A percentile compares a stretch with the other conserved stretches of the same genome.
phyloP scores from a whole-genome alignment of 2,888 invertebrate genomes.

The Melanostoma scalare region DNA sequence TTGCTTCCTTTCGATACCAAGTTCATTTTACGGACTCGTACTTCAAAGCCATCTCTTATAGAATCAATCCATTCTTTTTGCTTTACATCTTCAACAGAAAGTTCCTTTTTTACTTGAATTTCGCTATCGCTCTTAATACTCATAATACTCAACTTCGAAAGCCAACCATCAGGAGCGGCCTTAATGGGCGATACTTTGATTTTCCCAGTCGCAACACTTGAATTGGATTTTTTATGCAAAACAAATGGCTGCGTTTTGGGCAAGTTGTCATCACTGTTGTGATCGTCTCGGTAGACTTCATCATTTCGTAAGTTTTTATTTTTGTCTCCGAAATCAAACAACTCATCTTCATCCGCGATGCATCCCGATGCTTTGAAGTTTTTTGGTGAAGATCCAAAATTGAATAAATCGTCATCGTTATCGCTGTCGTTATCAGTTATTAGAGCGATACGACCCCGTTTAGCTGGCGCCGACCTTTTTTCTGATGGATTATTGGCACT shows the following conservation, averaged over 20 bases:
- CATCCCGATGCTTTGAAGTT: conserved; percentile 51
- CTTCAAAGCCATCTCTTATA: conserved; percentile 77
- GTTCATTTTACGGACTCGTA: conserved; percentile 75
- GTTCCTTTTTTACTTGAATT: conserved; percentile 61
- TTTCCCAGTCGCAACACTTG: conserved; percentile 58
- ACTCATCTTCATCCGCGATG: conserved; percentile 69
- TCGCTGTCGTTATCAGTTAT: conserved; percentile 76
- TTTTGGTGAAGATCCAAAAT: conserved; percentile 75
- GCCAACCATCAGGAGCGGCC: conserved; percentile 77
- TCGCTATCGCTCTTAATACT: conserved; percentile 60
- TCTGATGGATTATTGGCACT: not conserved
- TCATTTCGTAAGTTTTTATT: not conserved
- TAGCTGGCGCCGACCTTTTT: conserved; percentile 57
- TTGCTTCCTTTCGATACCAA: conserved; percentile 68
- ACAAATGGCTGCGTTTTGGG: conserved; percentile 74
- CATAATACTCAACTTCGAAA: conserved; percentile 74
- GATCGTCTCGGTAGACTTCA: not conserved
- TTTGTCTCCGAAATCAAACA: conserved; percentile 74
- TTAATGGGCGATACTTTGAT: conserved; percentile 75
- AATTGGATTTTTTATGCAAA: conserved; percentile 46
- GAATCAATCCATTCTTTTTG: conserved; percentile 77
- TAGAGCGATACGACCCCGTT: conserved; percentile 76
- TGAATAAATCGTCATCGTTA: conserved; percentile 77
- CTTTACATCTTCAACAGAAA: conserved; percentile 59
- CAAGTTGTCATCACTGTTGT: conserved; percentile 69